Base-by-base conservation (phyloP, 1,140 invertebrate genomes). In the Reticulitermes speratus region DNA sequence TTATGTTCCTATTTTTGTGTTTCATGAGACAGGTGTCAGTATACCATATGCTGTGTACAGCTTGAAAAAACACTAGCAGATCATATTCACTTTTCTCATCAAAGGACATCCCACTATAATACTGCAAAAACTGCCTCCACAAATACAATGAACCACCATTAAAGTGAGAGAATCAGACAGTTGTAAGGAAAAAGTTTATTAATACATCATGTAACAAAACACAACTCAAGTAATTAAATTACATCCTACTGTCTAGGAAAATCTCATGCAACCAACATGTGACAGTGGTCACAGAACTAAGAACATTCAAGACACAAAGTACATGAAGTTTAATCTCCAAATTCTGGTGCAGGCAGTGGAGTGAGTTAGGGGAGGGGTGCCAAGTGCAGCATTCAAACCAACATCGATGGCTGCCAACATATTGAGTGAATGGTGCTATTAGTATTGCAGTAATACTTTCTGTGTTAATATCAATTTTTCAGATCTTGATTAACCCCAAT, bases 301-400 rank as follows among this genome's bases (percentile, higher is more conserved):
- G 65, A 16, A 30, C 65, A 75, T 75, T 16, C 65, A 75, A 7
- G 25, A 30, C 65, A 75, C 65, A 75, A 30, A 30, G n/a, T 75
- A 75, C 65, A 30, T 8, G 9, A 30, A 14, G 65, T 75, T 30
- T 75, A 21, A 75, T 75, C 65, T 75, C 65, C 25, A 75, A 75
- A 75, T 75, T 75, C 65, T 75, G 65, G 65, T 75, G 65, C 65
- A 75, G 65, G 65, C 65, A 75, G 65, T 75, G 65, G 65, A 25
- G 65, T 75, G n/a, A 30, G 65, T 75, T 75, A 75, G 6, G 16
- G 25, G 6, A 14, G 25, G 65, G 65, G 65, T 75, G 65, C 65
- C 65, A 75, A 75, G 65, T 75, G 65, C 65, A 75, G 65, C n/a
- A 75, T 25, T 75, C 65, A 84, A 45, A 84, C 83, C 83, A 84